Evolutionary conservation across 2,888 invertebrate species (phyloP), one percentile per base, ranked within the genome.

Genomic region (Agrilus mali): DNA sequence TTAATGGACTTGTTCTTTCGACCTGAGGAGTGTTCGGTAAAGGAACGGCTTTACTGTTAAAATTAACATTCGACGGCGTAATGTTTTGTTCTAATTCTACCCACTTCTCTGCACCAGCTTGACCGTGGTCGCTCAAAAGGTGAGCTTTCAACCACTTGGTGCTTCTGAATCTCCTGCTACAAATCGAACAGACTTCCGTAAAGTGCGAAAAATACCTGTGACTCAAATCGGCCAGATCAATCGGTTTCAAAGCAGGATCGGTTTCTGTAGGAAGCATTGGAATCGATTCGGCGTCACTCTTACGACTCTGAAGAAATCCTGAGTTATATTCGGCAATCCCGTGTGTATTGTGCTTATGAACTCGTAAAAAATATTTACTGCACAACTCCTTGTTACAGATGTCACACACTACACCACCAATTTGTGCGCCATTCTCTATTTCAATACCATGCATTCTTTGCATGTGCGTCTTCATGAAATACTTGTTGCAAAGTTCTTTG

Each of bases 401-500:
- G 67, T 95, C 94, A 68, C 95, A 95, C 38, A 93, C 86, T 7
- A 92, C 93, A 16, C 93, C 93, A 6, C 92, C 92, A 33, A 92
- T 85, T 64, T 88, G 89, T 32, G 90, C 86, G 15, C 89, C 90
- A 59, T 88, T 89, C 67, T 92, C 90, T 40, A 93, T 83, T 62
- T 90, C 89, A 56, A 93, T 93, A 36, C 92, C 92, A 67, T 93
- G 98, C 90, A 98, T 96, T 63, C 95, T 83, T 63, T 94, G 86
- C 92, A 96, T 96, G 71, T 98, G 98, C 2, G 96, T 97, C 65
- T 96, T 93, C 86, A 98, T 90, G 68, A 98, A 98, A 66, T 98
- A 98, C 68, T 98, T 98, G 72, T 98, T 98, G 73, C 97, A 98
- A 55, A 98, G 72, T 69, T 97, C 95, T 68, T 96, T 96, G 72